Percentiles rank a stretch among this genome's conserved stretches.
Conservation (phyloP, 2,113 vertebrate species). For the Ophiodon elongatus region DNA sequence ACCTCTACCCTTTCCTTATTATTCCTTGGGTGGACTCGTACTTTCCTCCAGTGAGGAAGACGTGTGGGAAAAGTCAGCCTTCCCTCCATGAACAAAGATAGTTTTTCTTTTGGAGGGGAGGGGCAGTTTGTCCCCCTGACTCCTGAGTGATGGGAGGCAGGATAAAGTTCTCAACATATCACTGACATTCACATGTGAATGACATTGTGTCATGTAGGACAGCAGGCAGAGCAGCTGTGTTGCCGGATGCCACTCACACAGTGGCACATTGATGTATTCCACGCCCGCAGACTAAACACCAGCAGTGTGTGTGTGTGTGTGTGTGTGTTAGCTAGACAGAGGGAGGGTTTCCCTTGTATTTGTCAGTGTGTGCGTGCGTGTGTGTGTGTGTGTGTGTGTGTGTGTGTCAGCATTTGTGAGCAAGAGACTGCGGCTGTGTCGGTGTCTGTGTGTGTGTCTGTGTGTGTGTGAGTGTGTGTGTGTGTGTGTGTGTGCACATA, state of each 20-base stretch:
- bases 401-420: background rate
- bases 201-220: slow-evolving; percentile 52
- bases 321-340: background rate
- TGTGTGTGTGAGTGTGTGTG: slow-evolving; percentile 29
- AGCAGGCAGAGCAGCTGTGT: slow-evolving; percentile 57
- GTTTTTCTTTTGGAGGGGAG: background rate
- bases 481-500: background rate
- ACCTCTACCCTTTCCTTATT: background rate
- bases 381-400: background rate
- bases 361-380: background rate
- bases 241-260: slow-evolving; percentile 39
- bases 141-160: slow-evolving; percentile 28
- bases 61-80: background rate
- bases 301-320: slow-evolving; percentile 1
- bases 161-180: background rate
- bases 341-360: background rate
- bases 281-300: slow-evolving; percentile 23
- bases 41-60: background rate
- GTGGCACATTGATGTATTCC: slow-evolving; percentile 33
- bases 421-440: background rate
- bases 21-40: background rate
- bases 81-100: background rate
- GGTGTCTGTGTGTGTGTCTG: background rate
- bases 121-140: slow-evolving; percentile 27
- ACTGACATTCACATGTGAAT: slow-evolving; percentile 34